Percentiles rank a stretch among this genome's conserved stretches.
These are phyloP conservation scores for Panthera uncia DNA, from an alignment of 2,113 vertebrate genomes.

Conservation along the genomic window DNA sequence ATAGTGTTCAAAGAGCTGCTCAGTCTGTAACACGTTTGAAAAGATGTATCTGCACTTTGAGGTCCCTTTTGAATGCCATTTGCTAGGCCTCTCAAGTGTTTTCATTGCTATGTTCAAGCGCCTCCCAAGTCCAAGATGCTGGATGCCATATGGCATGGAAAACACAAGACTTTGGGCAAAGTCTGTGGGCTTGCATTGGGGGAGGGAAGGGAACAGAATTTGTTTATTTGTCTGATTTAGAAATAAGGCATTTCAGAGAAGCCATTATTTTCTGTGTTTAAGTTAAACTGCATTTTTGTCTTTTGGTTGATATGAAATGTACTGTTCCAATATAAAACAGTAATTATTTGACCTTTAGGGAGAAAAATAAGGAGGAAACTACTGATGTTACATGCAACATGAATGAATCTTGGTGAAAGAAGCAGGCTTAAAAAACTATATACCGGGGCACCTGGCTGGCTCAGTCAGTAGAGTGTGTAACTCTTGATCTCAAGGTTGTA, in stretches of 20 bases:
- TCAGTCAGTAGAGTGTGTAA: neutral
- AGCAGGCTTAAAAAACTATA: neutral
- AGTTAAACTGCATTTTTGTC: conserved; percentile 72
- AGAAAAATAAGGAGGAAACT: neutral
- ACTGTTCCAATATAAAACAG: conserved; percentile 73
- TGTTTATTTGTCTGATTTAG: conserved; percentile 52
- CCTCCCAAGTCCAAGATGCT: conserved; percentile 60
- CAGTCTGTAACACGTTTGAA: conserved; percentile 56
- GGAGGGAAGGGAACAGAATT: conserved; percentile 53
- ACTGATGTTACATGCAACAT: neutral
- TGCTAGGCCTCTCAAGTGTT: conserved; percentile 58
- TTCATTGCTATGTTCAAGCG: conserved; percentile 48
- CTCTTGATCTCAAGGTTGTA: neutral
- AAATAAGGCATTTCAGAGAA: conserved; percentile 33
- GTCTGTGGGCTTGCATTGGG: conserved; percentile 39
- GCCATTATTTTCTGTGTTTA: conserved; percentile 37
- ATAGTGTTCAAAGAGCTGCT: conserved; percentile 64
- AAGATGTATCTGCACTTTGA: conserved; percentile 71
- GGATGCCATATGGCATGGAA: neutral
- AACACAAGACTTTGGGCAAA: conserved; percentile 62
- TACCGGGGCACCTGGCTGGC: neutral
- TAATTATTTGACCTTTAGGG: conserved; percentile 73
- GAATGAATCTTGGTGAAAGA: neutral
- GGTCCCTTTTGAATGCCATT: conserved; percentile 55
- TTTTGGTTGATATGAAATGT: conserved; percentile 67